Evolutionary conservation across 1,140 invertebrate genomes (phyloP).

Genomic region (Dreissena polymorpha): DNA sequence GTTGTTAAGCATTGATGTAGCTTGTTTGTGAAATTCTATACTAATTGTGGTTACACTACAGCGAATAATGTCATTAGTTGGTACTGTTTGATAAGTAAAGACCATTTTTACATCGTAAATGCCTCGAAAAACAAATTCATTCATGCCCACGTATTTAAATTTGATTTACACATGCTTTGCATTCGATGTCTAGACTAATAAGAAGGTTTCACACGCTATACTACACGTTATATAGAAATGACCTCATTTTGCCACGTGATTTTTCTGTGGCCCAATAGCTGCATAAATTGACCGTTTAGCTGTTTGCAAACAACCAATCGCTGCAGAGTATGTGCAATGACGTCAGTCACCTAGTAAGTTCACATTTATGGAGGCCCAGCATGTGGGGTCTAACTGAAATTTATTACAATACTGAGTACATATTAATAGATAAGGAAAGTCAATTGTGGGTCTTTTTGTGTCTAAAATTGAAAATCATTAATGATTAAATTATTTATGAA

Average conservation of each 20-base stretch:
- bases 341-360: constrained; percentile 8
- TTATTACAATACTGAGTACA: too few relatives aligned
- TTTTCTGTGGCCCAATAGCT: constrained; percentile 30
- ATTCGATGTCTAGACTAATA: constrained; percentile 17
- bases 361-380: neutral
- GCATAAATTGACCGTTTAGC: neutral
- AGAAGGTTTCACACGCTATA: neutral
- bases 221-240: constrained; percentile 22
- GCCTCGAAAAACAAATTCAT: neutral
- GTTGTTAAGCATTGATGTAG: too few relatives aligned
- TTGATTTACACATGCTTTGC: constrained; percentile 15
- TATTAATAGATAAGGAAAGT: too few relatives aligned
- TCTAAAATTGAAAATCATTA: too few relatives aligned
- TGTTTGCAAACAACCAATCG: constrained; percentile 21
- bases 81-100: too few relatives aligned
- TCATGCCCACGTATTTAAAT: neutral
- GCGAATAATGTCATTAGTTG: too few relatives aligned
- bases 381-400: too few relatives aligned
- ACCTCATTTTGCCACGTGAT: constrained; percentile 40
- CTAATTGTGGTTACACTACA: too few relatives aligned
- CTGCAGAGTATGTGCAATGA: constrained; percentile 15
- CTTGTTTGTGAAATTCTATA: too few relatives aligned
- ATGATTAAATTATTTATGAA: neutral
- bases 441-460: too few relatives aligned
- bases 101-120: too few relatives aligned